Conservation (phyloP, 1,140 invertebrate species). For the Macrotrachela quadricornifera region DNA sequence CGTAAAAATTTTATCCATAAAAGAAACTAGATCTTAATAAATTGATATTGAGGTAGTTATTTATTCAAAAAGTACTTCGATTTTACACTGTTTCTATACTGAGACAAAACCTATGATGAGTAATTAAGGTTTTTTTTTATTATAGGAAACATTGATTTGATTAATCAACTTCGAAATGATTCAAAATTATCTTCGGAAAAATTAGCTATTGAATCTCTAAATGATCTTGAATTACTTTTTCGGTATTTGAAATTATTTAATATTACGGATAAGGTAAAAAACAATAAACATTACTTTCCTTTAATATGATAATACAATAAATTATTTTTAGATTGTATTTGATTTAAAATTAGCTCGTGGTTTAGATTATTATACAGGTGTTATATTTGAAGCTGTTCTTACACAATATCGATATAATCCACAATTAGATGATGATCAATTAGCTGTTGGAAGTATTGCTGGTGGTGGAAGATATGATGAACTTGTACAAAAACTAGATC, state of each 20-base stretch:
- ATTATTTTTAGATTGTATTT: constrained; percentile 34
- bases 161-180: constrained; percentile 46
- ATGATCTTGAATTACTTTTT: constrained; percentile 60
- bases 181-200: constrained; percentile 41
- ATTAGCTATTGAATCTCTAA: constrained; percentile 34
- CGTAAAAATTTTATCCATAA: too few relatives aligned
- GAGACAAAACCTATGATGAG: too few relatives aligned
- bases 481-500: constrained; percentile 87
- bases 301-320: too few relatives aligned
- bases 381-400: constrained; percentile 89
- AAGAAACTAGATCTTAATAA: too few relatives aligned
- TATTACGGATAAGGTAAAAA: constrained; percentile 15
- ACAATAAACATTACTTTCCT: too few relatives aligned
- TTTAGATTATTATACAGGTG: constrained; percentile 94
- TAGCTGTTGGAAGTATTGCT: constrained; percentile 67
- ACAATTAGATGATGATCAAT: constrained; percentile 27
- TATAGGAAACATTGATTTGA: constrained; percentile 40
- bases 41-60: too few relatives aligned
- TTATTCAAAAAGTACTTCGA: too few relatives aligned
- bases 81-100: too few relatives aligned
- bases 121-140: too few relatives aligned
- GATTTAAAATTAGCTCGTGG: constrained; percentile 89
- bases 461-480: constrained; percentile 94
- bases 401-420: constrained; percentile 17
- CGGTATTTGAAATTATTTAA: constrained; percentile 61